Evolutionary conservation across 1,140 invertebrate species (phyloP).

Genomic region (Periplaneta americana): DNA sequence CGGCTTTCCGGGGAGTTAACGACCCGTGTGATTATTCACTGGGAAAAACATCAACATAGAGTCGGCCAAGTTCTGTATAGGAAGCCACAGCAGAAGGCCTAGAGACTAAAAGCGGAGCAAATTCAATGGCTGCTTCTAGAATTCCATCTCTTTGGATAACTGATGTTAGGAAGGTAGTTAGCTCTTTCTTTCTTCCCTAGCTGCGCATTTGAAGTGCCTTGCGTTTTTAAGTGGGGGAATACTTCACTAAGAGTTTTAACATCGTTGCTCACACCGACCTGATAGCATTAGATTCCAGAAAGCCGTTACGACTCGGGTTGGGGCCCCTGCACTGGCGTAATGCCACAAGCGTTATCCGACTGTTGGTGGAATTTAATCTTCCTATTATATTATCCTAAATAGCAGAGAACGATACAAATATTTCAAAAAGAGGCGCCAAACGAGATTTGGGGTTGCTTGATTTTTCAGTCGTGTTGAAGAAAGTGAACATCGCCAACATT

Average conservation of each 20-base stretch:
- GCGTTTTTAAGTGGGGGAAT: not conserved
- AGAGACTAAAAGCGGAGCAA: not conserved
- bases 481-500: too few species aligned
- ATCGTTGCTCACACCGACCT: not conserved
- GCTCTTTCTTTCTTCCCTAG: not conserved
- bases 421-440: too few species aligned
- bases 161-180: not conserved
- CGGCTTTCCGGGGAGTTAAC: not conserved
- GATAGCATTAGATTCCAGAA: not conserved
- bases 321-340: not conserved
- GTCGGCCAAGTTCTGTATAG: not conserved
- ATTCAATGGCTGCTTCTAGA: not conserved
- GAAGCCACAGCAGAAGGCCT: not conserved
- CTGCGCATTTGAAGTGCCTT: not conserved
- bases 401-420: not conserved
- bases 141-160: not conserved
- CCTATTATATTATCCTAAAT: not conserved
- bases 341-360: not conserved
- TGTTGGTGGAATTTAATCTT: too few species aligned
- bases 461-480: too few species aligned
- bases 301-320: not conserved
- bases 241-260: not conserved
- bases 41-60: not conserved
- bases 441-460: too few species aligned
- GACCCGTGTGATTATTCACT: not conserved